phyloP scores from a whole-genome alignment of 2,797 vertebrate species.

The Sus cebifrons region DNA sequence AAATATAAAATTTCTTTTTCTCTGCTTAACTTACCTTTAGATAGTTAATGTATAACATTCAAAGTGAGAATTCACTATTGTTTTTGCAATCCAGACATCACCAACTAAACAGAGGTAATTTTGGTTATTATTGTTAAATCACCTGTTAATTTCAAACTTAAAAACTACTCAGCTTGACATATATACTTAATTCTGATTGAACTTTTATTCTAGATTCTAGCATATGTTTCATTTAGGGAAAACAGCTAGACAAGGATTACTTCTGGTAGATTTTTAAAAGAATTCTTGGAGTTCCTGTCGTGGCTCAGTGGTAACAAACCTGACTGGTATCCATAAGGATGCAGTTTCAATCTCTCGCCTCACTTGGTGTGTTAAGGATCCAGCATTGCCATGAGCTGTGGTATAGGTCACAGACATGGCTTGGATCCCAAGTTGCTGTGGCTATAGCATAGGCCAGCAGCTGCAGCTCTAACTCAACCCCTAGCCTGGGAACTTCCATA shows the following conservation, averaged over 20 bases:
- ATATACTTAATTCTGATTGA: conserved; percentile 5
- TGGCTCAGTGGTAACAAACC: too few species aligned
- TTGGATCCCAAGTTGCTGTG: too few species aligned
- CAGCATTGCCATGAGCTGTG: too few species aligned
- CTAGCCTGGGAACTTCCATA: too few species aligned
- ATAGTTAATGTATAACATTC: not conserved
- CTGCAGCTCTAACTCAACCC: too few species aligned
- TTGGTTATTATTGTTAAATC: not conserved
- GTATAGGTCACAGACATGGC: too few species aligned
- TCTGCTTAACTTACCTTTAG: conserved; percentile 3
- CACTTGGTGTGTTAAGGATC: too few species aligned
- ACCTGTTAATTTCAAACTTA: not conserved
- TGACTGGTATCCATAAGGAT: too few species aligned
- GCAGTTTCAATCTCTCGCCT: too few species aligned
- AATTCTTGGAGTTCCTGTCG: not conserved
- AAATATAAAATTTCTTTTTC: conserved; percentile 58
- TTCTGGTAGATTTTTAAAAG: conserved; percentile 51
- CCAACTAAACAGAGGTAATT: conserved; percentile 6
- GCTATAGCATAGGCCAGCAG: too few species aligned
- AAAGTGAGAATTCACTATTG: conserved; percentile 8
- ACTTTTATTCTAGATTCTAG: conserved; percentile 13
- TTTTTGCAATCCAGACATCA: not conserved
- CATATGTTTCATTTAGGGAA: conserved; percentile 48
- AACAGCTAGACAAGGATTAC: conserved; percentile 18
- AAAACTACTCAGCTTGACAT: conserved; percentile 39